Conservation (phyloP, 2,888 invertebrate species). For the Harpalus rufipes region DNA sequence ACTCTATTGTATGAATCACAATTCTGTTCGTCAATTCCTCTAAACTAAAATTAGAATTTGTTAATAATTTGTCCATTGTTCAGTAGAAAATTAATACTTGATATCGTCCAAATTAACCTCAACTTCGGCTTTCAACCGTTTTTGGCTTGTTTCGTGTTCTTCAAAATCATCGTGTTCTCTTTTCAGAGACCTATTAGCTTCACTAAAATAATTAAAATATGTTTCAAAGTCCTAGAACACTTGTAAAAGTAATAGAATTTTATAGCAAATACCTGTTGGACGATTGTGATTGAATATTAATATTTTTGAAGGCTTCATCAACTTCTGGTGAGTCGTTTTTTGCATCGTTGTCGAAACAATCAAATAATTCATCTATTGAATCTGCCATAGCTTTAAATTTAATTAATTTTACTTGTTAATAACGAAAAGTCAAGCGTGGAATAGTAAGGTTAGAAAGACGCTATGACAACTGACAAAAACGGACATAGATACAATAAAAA, state of each 20-base stretch:
- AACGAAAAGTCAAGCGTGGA: slow-evolving; percentile 37
- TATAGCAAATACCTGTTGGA: slow-evolving; percentile 36
- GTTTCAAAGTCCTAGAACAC: slow-evolving; percentile 53
- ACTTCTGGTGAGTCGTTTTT: slow-evolving; percentile 68
- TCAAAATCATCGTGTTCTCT: slow-evolving; percentile 72
- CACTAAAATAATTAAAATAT: slow-evolving; percentile 63
- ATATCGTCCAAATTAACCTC: slow-evolving; percentile 74
- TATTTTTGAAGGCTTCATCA: slow-evolving; percentile 68
- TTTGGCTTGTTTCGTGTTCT: slow-evolving; percentile 68
- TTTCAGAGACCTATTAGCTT: slow-evolving; percentile 72
- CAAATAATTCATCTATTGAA: slow-evolving; percentile 76
- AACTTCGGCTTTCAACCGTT: slow-evolving; percentile 73
- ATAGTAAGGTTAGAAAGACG: slow-evolving; percentile 23
- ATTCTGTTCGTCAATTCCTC: slow-evolving; percentile 90
- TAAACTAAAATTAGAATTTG: slow-evolving; percentile 78
- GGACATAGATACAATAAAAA: not conserved
- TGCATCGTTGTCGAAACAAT: slow-evolving; percentile 75
- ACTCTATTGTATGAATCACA: slow-evolving; percentile 92
- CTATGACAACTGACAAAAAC: not conserved
- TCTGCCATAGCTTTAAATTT: slow-evolving; percentile 73
- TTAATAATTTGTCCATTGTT: slow-evolving; percentile 55
- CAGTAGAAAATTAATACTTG: slow-evolving; percentile 71
- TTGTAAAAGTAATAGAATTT: slow-evolving; percentile 55
- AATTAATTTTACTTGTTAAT: not conserved
- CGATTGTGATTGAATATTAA: slow-evolving; percentile 54